Evolutionary conservation across 2,888 invertebrate genomes (phyloP).

Genomic region (Timema podura): DNA sequence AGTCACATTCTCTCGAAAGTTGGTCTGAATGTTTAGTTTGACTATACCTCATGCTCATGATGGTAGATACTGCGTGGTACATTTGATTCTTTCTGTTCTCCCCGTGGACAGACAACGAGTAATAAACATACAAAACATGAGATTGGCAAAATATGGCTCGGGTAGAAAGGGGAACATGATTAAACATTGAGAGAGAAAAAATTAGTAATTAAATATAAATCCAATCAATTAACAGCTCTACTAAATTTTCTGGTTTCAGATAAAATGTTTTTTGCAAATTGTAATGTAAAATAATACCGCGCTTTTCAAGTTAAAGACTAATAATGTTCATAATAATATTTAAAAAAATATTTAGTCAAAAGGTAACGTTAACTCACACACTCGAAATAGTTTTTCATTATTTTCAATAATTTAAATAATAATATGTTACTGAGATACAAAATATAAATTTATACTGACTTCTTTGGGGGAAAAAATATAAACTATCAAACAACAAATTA

Average conservation of each 20-base stretch:
- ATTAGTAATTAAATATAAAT: slow-evolving; percentile 29
- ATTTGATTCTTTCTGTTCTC: slow-evolving; percentile 76
- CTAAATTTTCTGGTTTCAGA: slow-evolving; percentile 1
- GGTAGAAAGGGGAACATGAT: slow-evolving; percentile 14
- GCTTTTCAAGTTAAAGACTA: background rate
- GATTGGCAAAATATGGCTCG: slow-evolving; percentile 18
- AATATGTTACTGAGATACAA: too few species aligned
- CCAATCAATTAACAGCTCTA: slow-evolving; percentile 25
- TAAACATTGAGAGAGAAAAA: slow-evolving; percentile 27
- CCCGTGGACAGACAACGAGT: too few species aligned
- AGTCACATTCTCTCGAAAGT: too few species aligned
- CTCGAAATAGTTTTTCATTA: too few species aligned
- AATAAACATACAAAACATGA: background rate
- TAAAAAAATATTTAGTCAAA: too few species aligned
- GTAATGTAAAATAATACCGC: background rate
- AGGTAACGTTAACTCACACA: too few species aligned
- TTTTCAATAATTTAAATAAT: too few species aligned
- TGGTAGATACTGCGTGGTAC: slow-evolving; percentile 93
- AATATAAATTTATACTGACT: too few species aligned
- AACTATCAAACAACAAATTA: too few species aligned
- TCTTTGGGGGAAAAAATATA: too few species aligned
- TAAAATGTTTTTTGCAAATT: background rate
- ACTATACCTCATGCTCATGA: slow-evolving; percentile 85
- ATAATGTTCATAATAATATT: background rate
- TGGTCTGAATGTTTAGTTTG: background rate